These are phyloP conservation scores for Turritopsis dohrnii DNA, from an alignment of 30 jellyfish, hydroid and myxozoan species.

Conservation along the genomic window DNA sequence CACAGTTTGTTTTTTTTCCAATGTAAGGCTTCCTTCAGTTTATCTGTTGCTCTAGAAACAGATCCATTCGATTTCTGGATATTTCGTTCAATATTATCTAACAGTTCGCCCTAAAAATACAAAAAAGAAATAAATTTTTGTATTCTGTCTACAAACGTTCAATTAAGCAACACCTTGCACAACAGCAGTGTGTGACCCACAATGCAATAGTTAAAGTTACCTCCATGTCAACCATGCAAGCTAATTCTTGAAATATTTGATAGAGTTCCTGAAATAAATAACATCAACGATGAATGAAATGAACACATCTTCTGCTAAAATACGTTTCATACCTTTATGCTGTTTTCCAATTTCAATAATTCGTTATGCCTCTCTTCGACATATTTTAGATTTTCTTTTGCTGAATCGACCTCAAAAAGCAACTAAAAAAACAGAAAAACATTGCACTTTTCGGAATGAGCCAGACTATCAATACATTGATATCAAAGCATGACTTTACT, in stretches of 20 bases:
- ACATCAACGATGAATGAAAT: no score
- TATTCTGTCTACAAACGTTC: no score
- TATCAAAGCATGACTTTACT: neutral
- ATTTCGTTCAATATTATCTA: constrained; percentile 19
- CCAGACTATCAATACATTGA: neutral
- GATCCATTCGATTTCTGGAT: neutral
- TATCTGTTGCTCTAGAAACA: neutral
- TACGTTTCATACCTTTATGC: neutral
- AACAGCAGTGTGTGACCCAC: no score
- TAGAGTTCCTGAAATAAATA: neutral
- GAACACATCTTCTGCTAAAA: neutral
- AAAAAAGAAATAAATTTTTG: neutral
- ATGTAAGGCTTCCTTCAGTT: neutral
- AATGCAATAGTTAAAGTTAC: neutral
- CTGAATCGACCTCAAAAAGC: neutral
- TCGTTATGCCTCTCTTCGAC: constrained; percentile 9
- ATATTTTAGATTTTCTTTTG: neutral
- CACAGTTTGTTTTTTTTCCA: constrained; percentile 2
- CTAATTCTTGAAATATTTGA: constrained; percentile 16
- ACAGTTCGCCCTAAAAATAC: constrained; percentile 5
- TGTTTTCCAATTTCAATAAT: neutral
- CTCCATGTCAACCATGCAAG: constrained; percentile 8
- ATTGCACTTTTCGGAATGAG: neutral
- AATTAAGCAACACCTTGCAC: no score
- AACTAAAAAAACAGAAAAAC: neutral